Evolutionary conservation across 2,888 invertebrate genomes (phyloP).

Genomic region (Mongoloraphidia duomilia): DNA sequence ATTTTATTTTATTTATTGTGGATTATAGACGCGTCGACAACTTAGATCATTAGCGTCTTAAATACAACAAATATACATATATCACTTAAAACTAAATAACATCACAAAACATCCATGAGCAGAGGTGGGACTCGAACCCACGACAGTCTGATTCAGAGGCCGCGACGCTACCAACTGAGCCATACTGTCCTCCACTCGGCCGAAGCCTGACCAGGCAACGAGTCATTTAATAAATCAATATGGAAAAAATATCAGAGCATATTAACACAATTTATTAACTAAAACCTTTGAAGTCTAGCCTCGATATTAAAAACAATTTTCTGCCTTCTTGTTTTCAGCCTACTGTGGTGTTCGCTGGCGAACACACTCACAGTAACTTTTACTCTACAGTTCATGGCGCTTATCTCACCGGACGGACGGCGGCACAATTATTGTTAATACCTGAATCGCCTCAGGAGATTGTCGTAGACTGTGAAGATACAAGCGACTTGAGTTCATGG

Average conservation of each 20-base stretch:
- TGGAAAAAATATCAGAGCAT: too few species aligned
- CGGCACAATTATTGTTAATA: constrained; percentile 56
- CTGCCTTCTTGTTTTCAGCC: constrained; percentile 42
- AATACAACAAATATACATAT: too few species aligned
- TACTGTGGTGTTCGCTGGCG: constrained; percentile 78
- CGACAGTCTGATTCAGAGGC: too few species aligned
- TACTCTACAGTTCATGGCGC: constrained; percentile 95
- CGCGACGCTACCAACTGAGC: too few species aligned
- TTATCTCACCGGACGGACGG: constrained; percentile 71
- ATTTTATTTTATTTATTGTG: too few species aligned
- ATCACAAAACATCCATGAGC: too few species aligned
- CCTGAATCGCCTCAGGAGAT: constrained; percentile 48
- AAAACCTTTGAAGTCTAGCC: neutral
- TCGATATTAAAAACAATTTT: neutral
- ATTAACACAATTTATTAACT: neutral
- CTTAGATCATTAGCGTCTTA: too few species aligned
- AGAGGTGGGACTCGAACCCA: too few species aligned
- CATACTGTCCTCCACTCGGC: too few species aligned
- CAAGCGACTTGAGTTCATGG: constrained; percentile 76
- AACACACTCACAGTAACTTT: constrained; percentile 87
- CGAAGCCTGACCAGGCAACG: too few species aligned
- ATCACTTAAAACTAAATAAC: too few species aligned
- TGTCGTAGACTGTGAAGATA: constrained; percentile 56
- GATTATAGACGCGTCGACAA: too few species aligned
- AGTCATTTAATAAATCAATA: neutral